Evolutionary conservation across 2,888 invertebrate genomes (phyloP).

Genomic region (Mylabris sibirica): DNA sequence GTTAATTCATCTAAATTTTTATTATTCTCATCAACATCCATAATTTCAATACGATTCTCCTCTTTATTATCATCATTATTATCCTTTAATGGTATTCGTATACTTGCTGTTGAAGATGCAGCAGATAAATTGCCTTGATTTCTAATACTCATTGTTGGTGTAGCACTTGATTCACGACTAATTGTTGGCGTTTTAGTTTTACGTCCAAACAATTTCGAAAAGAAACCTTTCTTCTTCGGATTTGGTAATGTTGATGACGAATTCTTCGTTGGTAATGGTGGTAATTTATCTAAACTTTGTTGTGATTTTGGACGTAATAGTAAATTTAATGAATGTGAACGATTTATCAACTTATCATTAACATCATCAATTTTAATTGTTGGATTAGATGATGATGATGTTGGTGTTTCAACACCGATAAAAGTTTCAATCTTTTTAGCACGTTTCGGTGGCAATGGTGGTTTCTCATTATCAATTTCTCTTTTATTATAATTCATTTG

Average conservation of each 20-base stretch:
- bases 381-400: slow-evolving; percentile 44
- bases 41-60: slow-evolving; percentile 20
- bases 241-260: slow-evolving; percentile 61
- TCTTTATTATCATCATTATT: slow-evolving; percentile 39
- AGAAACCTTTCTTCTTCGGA: slow-evolving; percentile 69
- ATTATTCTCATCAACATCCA: slow-evolving; percentile 30
- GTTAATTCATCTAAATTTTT: slow-evolving; percentile 44
- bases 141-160: slow-evolving; percentile 44
- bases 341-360: slow-evolving; percentile 42
- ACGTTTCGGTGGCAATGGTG: slow-evolving; percentile 74
- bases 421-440: slow-evolving; percentile 66
- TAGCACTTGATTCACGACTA: slow-evolving; percentile 52
- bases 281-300: slow-evolving; percentile 52
- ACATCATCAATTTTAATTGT: slow-evolving; percentile 40
- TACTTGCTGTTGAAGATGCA: slow-evolving; percentile 57
- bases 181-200: slow-evolving; percentile 61
- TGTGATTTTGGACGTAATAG: slow-evolving; percentile 54
- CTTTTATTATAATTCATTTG: slow-evolving; percentile 53
- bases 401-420: slow-evolving; percentile 47
- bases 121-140: slow-evolving; percentile 59
- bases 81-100: slow-evolving; percentile 74
- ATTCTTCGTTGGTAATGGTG: slow-evolving; percentile 60
- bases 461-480: slow-evolving; percentile 28
- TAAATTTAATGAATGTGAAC: slow-evolving; percentile 54
- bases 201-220: slow-evolving; percentile 70